Evolutionary conservation across 2,888 invertebrate genomes (phyloP).

Genomic region (Ernsta delagoae): DNA sequence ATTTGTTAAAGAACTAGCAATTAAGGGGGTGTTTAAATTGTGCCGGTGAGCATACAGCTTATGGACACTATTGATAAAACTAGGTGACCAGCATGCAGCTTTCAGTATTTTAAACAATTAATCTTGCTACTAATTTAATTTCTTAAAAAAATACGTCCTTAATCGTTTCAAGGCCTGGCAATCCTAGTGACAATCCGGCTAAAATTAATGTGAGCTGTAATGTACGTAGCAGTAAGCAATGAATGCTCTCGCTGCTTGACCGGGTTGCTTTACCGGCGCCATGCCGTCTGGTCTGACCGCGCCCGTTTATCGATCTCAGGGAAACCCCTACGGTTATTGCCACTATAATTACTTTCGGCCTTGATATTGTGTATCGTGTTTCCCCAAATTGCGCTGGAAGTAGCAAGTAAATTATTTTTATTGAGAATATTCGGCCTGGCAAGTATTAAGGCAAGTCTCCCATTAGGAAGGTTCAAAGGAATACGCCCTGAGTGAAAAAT

Average conservation of each 20-base stretch:
- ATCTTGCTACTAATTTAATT: too few relatives aligned
- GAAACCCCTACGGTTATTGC: slow-evolving; percentile 39
- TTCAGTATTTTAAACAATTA: too few relatives aligned
- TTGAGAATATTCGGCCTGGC: not conserved
- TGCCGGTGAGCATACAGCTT: too few relatives aligned
- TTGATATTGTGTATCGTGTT: slow-evolving; percentile 9
- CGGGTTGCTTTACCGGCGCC: slow-evolving; percentile 70
- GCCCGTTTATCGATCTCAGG: slow-evolving; percentile 59
- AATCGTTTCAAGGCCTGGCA: slow-evolving; percentile 5
- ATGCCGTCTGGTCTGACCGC: slow-evolving; percentile 69
- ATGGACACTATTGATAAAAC: too few relatives aligned
- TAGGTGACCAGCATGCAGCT: too few relatives aligned
- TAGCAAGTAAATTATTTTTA: not conserved
- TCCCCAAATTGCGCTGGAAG: not conserved
- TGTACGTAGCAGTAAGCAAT: slow-evolving; percentile 64
- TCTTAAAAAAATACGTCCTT: too few relatives aligned
- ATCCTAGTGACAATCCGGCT: slow-evolving; percentile 51
- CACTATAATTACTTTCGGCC: slow-evolving; percentile 26
- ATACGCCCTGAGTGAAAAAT: not conserved
- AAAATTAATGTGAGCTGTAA: slow-evolving; percentile 60
- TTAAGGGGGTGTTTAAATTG: too few relatives aligned
- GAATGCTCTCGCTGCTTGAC: slow-evolving; percentile 63
- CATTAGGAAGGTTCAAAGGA: not conserved
- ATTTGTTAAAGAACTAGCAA: too few relatives aligned
- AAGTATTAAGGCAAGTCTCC: not conserved